Conservation (phyloP, 2,113 vertebrate genomes). For the Nyctibius bracteatus region DNA sequence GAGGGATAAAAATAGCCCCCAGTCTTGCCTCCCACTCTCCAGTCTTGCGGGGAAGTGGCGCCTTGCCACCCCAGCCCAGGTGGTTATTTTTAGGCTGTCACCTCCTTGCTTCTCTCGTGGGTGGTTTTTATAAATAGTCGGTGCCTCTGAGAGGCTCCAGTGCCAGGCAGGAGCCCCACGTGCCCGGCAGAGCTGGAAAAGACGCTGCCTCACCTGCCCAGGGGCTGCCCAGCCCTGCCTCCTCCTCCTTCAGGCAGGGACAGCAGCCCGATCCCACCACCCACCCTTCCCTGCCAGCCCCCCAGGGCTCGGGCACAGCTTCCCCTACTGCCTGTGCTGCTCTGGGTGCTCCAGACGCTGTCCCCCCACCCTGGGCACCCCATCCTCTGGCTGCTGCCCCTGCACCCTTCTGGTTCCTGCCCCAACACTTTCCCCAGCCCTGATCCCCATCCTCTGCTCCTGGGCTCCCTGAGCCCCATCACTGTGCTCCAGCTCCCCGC, state of each 20-base stretch:
- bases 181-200: not conserved
- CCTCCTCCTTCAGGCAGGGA: not conserved
- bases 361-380: rapidly evolving
- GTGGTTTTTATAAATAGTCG: not conserved
- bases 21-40: not conserved
- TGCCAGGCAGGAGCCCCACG: rapidly evolving
- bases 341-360: rapidly evolving
- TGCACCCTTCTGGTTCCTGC: not conserved
- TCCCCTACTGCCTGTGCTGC: not conserved
- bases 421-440: not conserved
- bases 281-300: not conserved
- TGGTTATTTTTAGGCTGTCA: slow-evolving; percentile 16
- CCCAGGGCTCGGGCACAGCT: rapidly evolving
- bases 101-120: not conserved
- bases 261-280: not conserved
- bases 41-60: not conserved
- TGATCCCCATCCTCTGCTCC: not conserved
- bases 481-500: not conserved
- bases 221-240: not conserved
- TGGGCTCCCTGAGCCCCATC: not conserved
- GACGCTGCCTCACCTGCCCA: not conserved
- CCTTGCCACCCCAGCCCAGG: not conserved
- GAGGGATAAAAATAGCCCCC: not conserved
- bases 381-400: not conserved
- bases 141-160: rapidly evolving